Percentiles rank a stretch among this genome's conserved stretches.
phyloP scores from a whole-genome alignment of 2,113 vertebrate species.

The Corynorhinus townsendii region DNA sequence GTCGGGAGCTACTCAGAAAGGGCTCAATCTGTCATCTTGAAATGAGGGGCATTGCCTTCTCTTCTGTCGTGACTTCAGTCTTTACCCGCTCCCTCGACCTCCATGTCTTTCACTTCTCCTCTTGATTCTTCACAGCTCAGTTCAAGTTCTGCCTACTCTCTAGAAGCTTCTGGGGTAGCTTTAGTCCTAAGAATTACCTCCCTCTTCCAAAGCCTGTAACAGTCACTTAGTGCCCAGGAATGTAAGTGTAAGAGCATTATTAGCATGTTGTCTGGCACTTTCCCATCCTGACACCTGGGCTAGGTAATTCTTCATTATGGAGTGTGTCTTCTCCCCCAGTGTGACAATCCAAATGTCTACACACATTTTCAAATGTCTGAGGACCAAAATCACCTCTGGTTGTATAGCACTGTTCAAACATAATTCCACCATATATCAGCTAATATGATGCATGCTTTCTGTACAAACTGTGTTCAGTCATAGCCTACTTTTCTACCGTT shows the following conservation, averaged over 20 bases:
- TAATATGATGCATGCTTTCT: neutral
- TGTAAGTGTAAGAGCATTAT: neutral
- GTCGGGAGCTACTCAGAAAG: neutral
- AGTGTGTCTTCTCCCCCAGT: neutral
- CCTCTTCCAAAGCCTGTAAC: neutral
- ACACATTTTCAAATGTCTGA: neutral
- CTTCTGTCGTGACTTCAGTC: neutral
- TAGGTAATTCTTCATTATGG: neutral
- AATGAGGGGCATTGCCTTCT: neutral
- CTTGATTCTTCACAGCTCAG: neutral
- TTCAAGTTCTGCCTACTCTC: neutral
- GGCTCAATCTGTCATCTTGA: neutral
- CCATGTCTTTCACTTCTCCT: neutral
- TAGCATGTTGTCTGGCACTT: neutral
- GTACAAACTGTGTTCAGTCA: neutral
- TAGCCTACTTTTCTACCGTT: neutral
- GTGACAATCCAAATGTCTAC: neutral
- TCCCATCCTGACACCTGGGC: neutral
- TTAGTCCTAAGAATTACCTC: neutral
- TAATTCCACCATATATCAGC: neutral
- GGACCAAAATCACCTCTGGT: neutral
- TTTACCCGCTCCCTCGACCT: neutral
- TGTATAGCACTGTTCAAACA: neutral
- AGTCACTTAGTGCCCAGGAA: neutral
- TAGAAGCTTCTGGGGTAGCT: neutral